Percentiles rank a stretch among this genome's conserved stretches.
These are phyloP conservation scores for Silurus asotus DNA, from an alignment of 2,113 vertebrate genomes.

Conservation along the genomic window DNA sequence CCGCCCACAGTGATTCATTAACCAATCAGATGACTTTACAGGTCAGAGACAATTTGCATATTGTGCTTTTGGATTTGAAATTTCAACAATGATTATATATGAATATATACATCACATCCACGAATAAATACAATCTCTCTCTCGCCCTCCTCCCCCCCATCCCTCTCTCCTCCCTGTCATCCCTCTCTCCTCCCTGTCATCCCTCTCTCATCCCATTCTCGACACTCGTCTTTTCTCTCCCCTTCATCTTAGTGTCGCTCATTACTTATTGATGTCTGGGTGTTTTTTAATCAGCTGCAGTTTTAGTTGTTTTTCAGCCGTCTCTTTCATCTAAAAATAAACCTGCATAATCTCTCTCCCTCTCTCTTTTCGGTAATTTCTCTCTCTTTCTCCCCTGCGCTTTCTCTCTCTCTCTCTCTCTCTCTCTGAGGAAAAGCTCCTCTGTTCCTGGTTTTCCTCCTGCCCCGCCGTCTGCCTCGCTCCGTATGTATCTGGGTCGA, in stretches of 20 bases:
- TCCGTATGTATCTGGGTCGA: conserved; percentile 39
- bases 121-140: not conserved
- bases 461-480: conserved; percentile 8
- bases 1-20: not conserved
- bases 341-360: conserved; percentile 19
- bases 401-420: not conserved
- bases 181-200: conserved; percentile 30
- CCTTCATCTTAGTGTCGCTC: conserved; percentile 48
- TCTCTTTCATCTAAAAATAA: conserved; percentile 59
- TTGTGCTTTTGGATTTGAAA: not conserved
- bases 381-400: not conserved
- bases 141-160: not conserved
- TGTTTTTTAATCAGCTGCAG: conserved; percentile 52
- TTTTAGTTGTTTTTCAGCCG: conserved; percentile 23
- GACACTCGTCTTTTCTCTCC: conserved; percentile 47
- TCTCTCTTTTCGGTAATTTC: not conserved
- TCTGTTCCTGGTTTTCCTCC: conserved; percentile 2
- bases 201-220: conserved; percentile 34
- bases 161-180: conserved; percentile 3
- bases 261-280: conserved; percentile 59
- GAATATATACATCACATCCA: too few relatives aligned
- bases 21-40: not conserved
- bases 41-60: not conserved
- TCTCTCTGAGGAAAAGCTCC: conserved; percentile 44
- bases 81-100: not conserved